Percentiles rank a stretch among this genome's conserved stretches.
These are phyloP conservation scores for Entomobrya proxima DNA, from an alignment of 2,888 invertebrate species.

Conservation along the genomic window DNA sequence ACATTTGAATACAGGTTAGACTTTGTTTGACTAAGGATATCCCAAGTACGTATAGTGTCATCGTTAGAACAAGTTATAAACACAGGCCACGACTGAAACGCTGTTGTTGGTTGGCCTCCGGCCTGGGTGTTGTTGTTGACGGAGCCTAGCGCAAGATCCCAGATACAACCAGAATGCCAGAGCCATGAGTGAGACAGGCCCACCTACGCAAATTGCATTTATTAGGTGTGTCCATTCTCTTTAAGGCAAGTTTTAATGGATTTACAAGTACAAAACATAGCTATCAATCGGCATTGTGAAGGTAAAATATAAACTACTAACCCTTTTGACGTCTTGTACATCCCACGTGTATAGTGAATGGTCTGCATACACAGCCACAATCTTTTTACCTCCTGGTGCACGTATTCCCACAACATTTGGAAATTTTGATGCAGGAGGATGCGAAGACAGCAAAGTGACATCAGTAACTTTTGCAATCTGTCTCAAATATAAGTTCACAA, in stretches of 20 bases:
- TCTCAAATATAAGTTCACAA: conserved; percentile 39
- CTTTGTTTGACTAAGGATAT: conserved; percentile 80
- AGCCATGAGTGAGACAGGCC: conserved; percentile 96
- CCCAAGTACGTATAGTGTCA: conserved; percentile 97
- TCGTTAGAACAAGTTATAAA: conserved; percentile 98
- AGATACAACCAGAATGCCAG: conserved; percentile 97
- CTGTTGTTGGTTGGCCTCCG: conserved; percentile 68
- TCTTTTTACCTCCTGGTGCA: conserved; percentile 90
- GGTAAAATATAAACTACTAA: conserved; percentile 77
- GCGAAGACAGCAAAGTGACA: conserved; percentile 79
- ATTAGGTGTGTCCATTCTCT: conserved; percentile 69
- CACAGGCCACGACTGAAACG: conserved; percentile 78
- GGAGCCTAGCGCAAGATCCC: conserved; percentile 91
- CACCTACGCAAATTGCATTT: conserved; percentile 80
- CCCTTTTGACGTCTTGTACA: conserved; percentile 91
- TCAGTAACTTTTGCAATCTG: conserved; percentile 75
- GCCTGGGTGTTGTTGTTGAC: conserved; percentile 67
- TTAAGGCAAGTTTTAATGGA: conserved; percentile 65
- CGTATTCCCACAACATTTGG: conserved; percentile 96
- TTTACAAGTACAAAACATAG: conserved; percentile 43
- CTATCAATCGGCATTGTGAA: conserved; percentile 52
- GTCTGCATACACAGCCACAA: conserved; percentile 96
- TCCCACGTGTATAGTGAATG: conserved; percentile 98
- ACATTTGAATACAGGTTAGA: conserved; percentile 87
- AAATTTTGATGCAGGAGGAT: conserved; percentile 89